Evolutionary conservation across 2,888 invertebrate genomes (phyloP).

Genomic region (Gymnoscelis rufifasciata): DNA sequence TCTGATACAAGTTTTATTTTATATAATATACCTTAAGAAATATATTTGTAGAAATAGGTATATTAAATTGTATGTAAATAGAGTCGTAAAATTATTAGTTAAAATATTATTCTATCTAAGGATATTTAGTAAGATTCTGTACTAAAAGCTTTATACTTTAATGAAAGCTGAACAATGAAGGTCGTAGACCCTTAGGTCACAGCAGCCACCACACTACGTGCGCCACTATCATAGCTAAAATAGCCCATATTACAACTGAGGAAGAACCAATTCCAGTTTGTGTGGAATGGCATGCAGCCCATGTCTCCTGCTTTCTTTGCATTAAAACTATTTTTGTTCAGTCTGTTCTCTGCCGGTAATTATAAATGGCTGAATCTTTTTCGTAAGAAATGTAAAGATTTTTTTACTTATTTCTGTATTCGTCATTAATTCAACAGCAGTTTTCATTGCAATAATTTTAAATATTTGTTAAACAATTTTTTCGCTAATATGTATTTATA

Average conservation of each 20-base stretch:
- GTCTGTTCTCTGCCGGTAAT: constrained; percentile 21
- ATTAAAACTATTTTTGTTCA: constrained; percentile 24
- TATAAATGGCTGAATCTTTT: constrained; percentile 12
- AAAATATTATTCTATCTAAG: too few species aligned
- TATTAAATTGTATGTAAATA: too few species aligned
- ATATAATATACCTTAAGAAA: too few species aligned
- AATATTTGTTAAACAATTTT: too few species aligned
- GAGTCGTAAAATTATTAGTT: too few species aligned
- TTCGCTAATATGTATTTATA: too few species aligned
- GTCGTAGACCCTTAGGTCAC: constrained; percentile 70
- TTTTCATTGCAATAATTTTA: too few species aligned
- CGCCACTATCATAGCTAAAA: constrained; percentile 31
- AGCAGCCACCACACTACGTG: constrained; percentile 48
- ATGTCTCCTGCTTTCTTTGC: constrained; percentile 30
- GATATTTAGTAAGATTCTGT: constrained; percentile 33
- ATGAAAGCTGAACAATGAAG: constrained; percentile 70
- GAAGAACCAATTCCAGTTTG: constrained; percentile 28
- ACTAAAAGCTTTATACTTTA: constrained; percentile 57
- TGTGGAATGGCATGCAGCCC: constrained; percentile 22
- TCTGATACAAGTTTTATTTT: too few species aligned
- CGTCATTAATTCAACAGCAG: too few species aligned
- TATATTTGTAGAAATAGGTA: too few species aligned
- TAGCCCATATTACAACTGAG: constrained; percentile 30
- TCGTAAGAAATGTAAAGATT: constrained; percentile 2
- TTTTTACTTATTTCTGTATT: too few species aligned